Base-by-base conservation (phyloP, 2,113 vertebrate genomes). In the Alligator mississippiensis region DNA sequence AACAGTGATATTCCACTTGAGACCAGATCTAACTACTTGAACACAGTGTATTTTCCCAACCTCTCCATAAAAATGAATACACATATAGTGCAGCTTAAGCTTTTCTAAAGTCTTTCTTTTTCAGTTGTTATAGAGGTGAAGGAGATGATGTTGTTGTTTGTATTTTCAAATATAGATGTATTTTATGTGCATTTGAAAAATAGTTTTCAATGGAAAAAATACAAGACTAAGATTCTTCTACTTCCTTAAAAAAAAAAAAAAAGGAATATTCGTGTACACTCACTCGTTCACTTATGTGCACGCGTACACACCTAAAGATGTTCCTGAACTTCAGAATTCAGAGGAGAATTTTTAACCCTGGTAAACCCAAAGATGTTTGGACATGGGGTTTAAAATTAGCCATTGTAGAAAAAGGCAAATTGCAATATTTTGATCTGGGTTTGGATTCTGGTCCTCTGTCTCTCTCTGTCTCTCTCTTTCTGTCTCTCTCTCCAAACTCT, bases 171-270 rank as follows among this genome's bases (percentile, higher is more conserved):
- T 74, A 18, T 21, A 72, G 34, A 34, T 72, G 11, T 75, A 30
- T 80, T 80, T 63, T 84, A 11, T n/a, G 11, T 88, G 38, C 95
- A 72, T 93, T 84, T 88, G 81, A 86, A 91, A 94, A 85, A 27
- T 30, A 85, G 54, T 70, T 88, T 57, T 90, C 90, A 54, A 13
- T 11, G 79, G 79, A 76, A 93, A 94, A 92, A 60, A 82, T 17
- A 84, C 9, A 78, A 89, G 90, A 70, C 70, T 92, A 88, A 93
- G 28, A 22, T 64, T 82, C n/a, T 19, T 70, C 17, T 70, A n/a
- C 66, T 70, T 28, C 30, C 66, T 34, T 70, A 9, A 47, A 47
- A 34, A 34, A 34, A 47, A 34, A 34, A 34, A 22, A 76, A 92
- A 89, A 80, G 64, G 58, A 80, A 47, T 47, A 47, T 47, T 47